These are phyloP conservation scores for Esperia sulphurella DNA, from an alignment of 2,888 invertebrate species.

Conservation along the genomic window DNA sequence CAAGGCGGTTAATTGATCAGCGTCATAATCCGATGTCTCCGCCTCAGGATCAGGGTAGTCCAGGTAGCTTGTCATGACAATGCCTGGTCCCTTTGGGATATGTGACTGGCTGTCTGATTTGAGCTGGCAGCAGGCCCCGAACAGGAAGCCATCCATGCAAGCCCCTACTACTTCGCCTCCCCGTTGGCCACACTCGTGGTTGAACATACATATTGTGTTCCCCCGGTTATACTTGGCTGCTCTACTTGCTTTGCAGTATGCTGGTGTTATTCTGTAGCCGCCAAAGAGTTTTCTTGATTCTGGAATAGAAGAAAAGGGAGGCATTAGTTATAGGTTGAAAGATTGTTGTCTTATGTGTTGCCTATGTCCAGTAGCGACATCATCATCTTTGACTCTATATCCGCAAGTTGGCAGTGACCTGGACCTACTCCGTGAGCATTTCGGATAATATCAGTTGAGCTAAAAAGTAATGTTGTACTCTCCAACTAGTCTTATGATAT, in stretches of 20 bases:
- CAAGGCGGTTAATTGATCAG: slow-evolving; percentile 60
- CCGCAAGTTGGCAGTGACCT: no score
- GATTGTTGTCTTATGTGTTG: no score
- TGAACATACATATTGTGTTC: slow-evolving; percentile 94
- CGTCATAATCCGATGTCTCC: slow-evolving; percentile 59
- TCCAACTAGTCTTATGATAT: no score
- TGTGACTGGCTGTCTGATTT: slow-evolving; percentile 68
- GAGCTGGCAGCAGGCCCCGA: slow-evolving; percentile 93
- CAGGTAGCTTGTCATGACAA: slow-evolving; percentile 69
- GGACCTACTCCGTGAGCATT: no score
- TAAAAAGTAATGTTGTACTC: no score
- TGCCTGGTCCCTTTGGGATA: slow-evolving; percentile 70
- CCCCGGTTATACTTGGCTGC: slow-evolving; percentile 82
- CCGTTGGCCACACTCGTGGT: slow-evolving; percentile 90
- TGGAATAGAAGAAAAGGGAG: slow-evolving; percentile 31
- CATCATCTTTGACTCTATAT: no score
- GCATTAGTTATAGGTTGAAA: not conserved
- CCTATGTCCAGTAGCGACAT: no score
- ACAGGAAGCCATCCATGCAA: slow-evolving; percentile 95
- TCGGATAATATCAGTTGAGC: no score
- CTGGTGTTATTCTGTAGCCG: slow-evolving; percentile 91
- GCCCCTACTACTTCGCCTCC: slow-evolving; percentile 91
- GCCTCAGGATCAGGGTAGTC: slow-evolving; percentile 65
- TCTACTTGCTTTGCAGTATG: slow-evolving; percentile 86
- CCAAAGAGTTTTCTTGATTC: slow-evolving; percentile 87